phyloP scores from a whole-genome alignment of 53 echinoderm and acorn worm genomes.

The Arbacia lixula region DNA sequence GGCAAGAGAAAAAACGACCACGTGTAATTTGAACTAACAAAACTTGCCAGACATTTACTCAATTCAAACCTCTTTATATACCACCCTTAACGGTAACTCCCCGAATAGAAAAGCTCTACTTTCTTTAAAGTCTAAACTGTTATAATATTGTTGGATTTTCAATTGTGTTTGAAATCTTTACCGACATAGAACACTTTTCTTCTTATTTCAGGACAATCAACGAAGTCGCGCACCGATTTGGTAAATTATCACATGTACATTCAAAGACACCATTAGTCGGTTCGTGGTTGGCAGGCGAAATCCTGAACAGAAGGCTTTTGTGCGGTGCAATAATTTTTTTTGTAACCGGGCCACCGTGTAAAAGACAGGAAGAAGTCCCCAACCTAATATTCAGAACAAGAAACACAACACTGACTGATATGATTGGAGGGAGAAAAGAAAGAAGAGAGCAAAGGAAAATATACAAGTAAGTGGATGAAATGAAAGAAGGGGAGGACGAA shows the following conservation, averaged over 20 bases:
- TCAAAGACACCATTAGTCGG: background rate
- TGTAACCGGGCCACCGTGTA: too few relatives aligned
- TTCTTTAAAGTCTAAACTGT: slow-evolving; percentile 3
- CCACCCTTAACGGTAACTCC: background rate
- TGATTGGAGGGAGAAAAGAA: too few relatives aligned
- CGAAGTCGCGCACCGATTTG: background rate
- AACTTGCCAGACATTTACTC: background rate
- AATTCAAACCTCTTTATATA: background rate
- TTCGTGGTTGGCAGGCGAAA: too few relatives aligned
- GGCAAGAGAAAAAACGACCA: too few relatives aligned
- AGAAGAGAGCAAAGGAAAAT: too few relatives aligned
- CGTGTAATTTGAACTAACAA: slow-evolving; percentile 17
- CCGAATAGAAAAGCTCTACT: background rate
- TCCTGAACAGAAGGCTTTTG: background rate
- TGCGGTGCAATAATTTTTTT: too few relatives aligned
- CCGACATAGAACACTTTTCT: background rate
- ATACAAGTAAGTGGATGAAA: too few relatives aligned
- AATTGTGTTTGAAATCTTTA: background rate
- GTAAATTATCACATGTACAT: background rate
- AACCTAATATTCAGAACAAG: too few relatives aligned
- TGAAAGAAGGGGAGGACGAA: too few relatives aligned
- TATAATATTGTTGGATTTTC: slow-evolving; percentile 9
- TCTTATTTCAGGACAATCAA: background rate
- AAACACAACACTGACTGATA: too few relatives aligned
- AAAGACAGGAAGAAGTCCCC: too few relatives aligned